A percentile compares a stretch with the other conserved stretches of the same genome.
These are phyloP conservation scores for Lottia scabra DNA, from an alignment of 2,888 invertebrate genomes.

Conservation along the genomic window DNA sequence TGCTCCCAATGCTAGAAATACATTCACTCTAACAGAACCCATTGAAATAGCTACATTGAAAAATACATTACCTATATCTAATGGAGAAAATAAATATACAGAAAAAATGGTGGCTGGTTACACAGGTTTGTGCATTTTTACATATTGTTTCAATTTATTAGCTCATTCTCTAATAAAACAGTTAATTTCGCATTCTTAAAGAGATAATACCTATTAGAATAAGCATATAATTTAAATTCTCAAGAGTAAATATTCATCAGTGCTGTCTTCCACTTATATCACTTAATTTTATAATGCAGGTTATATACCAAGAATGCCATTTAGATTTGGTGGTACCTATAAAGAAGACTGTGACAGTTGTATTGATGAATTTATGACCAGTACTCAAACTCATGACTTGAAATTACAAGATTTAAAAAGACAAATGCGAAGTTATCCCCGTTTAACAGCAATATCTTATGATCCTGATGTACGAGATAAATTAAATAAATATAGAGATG, in stretches of 20 bases:
- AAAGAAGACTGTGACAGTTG: conserved; percentile 66
- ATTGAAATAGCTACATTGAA: conserved; percentile 13
- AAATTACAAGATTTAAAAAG: conserved; percentile 51
- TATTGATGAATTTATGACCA: conserved; percentile 63
- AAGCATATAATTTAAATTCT: too few relatives aligned
- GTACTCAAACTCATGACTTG: conserved; percentile 45
- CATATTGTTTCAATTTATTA: background rate
- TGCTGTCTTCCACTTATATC: too few relatives aligned
- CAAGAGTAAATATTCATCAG: too few relatives aligned
- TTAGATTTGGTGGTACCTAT: conserved; percentile 68
- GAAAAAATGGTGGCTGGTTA: conserved; percentile 68
- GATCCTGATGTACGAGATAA: conserved; percentile 63
- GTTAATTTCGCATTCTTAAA: too few relatives aligned
- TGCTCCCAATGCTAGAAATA: background rate
- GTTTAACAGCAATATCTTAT: conserved; percentile 58
- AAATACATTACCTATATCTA: conserved; percentile 56
- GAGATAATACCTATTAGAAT: too few relatives aligned
- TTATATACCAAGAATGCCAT: conserved; percentile 67
- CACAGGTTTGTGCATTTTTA: conserved; percentile 51
- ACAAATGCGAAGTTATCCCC: conserved; percentile 52
- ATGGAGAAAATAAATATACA: conserved; percentile 68
- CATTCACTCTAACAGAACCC: background rate
- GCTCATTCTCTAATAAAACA: too few relatives aligned
- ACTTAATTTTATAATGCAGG: too few relatives aligned
- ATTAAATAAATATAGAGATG: conserved; percentile 62